These are phyloP conservation scores for Eristalinus aeneus DNA, from an alignment of 2,888 invertebrate genomes.

Conservation along the genomic window DNA sequence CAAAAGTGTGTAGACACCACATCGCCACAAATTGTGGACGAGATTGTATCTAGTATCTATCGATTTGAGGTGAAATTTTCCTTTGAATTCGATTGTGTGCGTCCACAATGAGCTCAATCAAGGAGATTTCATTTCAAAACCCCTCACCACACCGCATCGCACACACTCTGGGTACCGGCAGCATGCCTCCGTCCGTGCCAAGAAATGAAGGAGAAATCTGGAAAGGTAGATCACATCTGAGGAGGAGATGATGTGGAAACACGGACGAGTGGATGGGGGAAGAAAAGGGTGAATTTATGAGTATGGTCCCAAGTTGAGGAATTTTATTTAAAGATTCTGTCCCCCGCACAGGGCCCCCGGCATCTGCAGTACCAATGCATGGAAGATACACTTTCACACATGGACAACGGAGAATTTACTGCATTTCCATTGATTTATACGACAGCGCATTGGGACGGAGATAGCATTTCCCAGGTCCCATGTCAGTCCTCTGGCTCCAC, in stretches of 20 bases:
- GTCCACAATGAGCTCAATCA: constrained; percentile 70
- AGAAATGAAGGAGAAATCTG: constrained; percentile 30
- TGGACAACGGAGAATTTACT: constrained; percentile 56
- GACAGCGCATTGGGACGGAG: constrained; percentile 56
- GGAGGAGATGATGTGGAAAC: constrained; percentile 28
- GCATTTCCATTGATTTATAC: constrained; percentile 71
- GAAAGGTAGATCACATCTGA: constrained; percentile 14
- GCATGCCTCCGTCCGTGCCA: not conserved
- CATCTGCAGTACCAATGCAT: not conserved
- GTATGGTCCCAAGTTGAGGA: constrained; percentile 41
- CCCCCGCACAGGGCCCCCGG: constrained; percentile 16
- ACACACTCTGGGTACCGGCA: not conserved
- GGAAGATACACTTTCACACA: not conserved
- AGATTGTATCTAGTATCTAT: constrained; percentile 59
- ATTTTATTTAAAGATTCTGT: constrained; percentile 52
- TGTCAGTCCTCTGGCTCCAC: constrained; percentile 49
- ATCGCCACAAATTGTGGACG: constrained; percentile 23
- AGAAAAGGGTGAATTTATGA: constrained; percentile 66
- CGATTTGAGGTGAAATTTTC: constrained; percentile 68
- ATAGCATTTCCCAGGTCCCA: constrained; percentile 52
- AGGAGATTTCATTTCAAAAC: constrained; percentile 56
- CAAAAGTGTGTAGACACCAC: constrained; percentile 10
- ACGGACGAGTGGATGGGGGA: not conserved
- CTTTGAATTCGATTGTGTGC: constrained; percentile 65
- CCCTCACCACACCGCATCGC: not conserved